Conservation (phyloP, 2,797 vertebrate species). For the Gobionotothen gibberifrons region DNA sequence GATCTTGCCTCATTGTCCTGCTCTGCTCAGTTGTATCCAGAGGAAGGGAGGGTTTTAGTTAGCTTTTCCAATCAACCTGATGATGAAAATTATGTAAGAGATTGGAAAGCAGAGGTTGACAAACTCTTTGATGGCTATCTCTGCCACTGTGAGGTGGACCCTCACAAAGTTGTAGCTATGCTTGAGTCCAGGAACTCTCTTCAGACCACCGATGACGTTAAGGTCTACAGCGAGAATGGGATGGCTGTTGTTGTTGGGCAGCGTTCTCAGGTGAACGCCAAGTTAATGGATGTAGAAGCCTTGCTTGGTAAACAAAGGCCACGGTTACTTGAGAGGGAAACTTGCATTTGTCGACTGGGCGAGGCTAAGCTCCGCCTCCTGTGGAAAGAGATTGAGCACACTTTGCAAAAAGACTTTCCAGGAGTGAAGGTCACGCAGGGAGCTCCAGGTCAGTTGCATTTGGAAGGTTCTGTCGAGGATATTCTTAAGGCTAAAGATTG, state of each 20-base stretch:
- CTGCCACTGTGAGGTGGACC: slow-evolving; percentile 57
- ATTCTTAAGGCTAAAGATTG: slow-evolving; percentile 33
- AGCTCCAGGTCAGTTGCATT: slow-evolving; percentile 26
- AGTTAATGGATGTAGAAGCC: slow-evolving; percentile 25
- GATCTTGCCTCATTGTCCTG: slow-evolving; percentile 37
- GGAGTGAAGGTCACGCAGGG: slow-evolving; percentile 12
- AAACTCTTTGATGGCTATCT: slow-evolving; percentile 49
- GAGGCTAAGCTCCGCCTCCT: slow-evolving; percentile 53
- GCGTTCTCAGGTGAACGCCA: slow-evolving; percentile 31
- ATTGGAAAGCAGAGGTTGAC: slow-evolving; percentile 50
- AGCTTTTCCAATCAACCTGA: neutral
- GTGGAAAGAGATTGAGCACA: slow-evolving; percentile 34
- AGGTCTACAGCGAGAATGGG: slow-evolving; percentile 49
- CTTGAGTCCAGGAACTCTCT: slow-evolving; percentile 21
- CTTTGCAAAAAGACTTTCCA: slow-evolving; percentile 19
- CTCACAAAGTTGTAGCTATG: slow-evolving; percentile 52
- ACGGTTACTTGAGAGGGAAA: slow-evolving; percentile 5
- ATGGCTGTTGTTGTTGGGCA: slow-evolving; percentile 65
- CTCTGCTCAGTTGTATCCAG: slow-evolving; percentile 49
- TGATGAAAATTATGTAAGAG: neutral
- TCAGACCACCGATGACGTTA: slow-evolving; percentile 44
- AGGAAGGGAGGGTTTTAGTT: slow-evolving; percentile 46
- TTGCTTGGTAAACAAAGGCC: neutral
- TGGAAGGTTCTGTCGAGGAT: slow-evolving; percentile 46
- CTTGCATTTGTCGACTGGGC: slow-evolving; percentile 26